Evolutionary conservation across 2,113 vertebrate species (phyloP).

Genomic region (Thymallus thymallus): DNA sequence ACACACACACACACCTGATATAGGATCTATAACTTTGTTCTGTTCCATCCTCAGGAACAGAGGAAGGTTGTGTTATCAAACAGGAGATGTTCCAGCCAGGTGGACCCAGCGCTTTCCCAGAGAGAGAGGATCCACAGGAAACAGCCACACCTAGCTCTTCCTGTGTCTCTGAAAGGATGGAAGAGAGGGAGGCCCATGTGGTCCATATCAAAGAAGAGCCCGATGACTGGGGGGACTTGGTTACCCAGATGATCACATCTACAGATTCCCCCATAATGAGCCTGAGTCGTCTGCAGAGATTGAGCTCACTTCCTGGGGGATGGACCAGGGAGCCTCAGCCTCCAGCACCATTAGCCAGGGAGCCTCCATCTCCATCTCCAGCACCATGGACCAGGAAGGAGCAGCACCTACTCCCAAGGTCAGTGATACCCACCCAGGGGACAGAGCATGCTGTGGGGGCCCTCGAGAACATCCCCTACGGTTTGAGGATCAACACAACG

Average conservation of each 20-base stretch:
- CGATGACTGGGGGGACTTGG: constrained; percentile 30
- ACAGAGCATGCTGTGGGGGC: neutral
- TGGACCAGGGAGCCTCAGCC: neutral
- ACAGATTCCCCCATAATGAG: constrained; percentile 13
- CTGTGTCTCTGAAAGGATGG: neutral
- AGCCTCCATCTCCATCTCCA: too few species aligned
- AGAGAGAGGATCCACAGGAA: too few species aligned
- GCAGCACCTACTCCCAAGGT: neutral
- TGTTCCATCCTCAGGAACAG: neutral
- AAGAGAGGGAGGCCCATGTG: constrained; percentile 1
- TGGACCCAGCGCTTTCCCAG: neutral
- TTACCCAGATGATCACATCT: neutral
- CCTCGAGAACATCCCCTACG: neutral
- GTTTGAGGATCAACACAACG: neutral
- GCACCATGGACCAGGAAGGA: neutral
- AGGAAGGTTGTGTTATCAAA: neutral
- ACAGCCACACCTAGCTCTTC: too few species aligned
- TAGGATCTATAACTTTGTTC: too few species aligned
- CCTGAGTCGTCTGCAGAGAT: neutral
- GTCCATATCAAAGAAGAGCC: constrained; percentile 48
- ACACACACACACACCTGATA: too few species aligned
- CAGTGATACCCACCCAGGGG: neutral
- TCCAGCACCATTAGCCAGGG: too few species aligned
- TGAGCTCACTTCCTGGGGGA: neutral
- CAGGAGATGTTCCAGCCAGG: constrained; percentile 7